Evolutionary conservation across 2,113 vertebrate species (phyloP).

Genomic region (Chelonoidis abingdonii): DNA sequence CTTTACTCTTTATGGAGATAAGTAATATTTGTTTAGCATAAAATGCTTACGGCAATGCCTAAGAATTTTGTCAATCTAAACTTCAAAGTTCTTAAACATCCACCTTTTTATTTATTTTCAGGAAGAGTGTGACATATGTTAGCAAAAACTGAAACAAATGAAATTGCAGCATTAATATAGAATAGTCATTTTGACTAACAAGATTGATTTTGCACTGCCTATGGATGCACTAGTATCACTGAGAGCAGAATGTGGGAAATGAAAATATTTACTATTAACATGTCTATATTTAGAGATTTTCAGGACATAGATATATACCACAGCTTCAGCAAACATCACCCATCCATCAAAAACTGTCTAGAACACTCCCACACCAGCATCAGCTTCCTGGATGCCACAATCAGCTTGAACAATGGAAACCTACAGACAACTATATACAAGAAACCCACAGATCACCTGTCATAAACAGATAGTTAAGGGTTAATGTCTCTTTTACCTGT

Average conservation of each 20-base stretch:
- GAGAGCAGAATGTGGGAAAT: not conserved
- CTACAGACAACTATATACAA: not conserved
- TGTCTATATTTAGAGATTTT: not conserved
- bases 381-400: not conserved
- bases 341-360: not conserved
- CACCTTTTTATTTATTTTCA: not conserved
- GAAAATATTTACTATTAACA: not conserved
- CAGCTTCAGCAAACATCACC: not conserved
- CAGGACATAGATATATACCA: too few relatives aligned
- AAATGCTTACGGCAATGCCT: rapidly evolving
- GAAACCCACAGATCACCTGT: not conserved
- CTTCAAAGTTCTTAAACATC: not conserved
- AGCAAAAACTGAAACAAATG: not conserved
- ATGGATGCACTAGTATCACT: not conserved
- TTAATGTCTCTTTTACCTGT: too few relatives aligned
- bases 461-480: too few relatives aligned
- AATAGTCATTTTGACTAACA: not conserved
- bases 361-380: not conserved
- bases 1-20: not conserved
- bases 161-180: not conserved
- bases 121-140: not conserved
- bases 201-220: not conserved
- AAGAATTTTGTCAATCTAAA: not conserved
- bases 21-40: not conserved
- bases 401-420: not conserved